These are phyloP conservation scores for Microctonus brassicae DNA, from an alignment of 2,888 invertebrate genomes.

Conservation along the genomic window DNA sequence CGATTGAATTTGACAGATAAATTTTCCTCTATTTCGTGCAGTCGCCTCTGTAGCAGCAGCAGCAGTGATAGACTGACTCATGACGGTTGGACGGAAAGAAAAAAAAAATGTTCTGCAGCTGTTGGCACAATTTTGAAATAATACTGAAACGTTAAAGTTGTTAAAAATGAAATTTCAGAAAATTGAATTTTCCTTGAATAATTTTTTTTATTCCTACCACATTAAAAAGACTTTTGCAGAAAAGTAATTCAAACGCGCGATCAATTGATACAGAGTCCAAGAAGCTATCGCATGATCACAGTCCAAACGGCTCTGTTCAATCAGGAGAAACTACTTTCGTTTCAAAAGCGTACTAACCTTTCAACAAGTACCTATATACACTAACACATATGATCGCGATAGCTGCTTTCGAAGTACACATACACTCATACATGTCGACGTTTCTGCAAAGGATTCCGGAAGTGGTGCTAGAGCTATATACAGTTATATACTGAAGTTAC, in stretches of 20 bases:
- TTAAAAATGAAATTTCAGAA: not conserved
- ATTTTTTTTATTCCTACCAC: not conserved
- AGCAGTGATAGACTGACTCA: not conserved
- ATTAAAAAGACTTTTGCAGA: not conserved
- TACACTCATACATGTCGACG: slow-evolving; percentile 18
- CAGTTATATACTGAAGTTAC: slow-evolving; percentile 16
- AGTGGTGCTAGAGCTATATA: not conserved
- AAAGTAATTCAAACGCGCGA: slow-evolving; percentile 8
- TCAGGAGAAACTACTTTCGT: slow-evolving; percentile 19
- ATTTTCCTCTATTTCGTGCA: slow-evolving; percentile 34
- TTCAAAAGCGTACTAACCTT: slow-evolving; percentile 39
- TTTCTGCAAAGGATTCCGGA: not conserved
- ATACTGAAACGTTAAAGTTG: not conserved
- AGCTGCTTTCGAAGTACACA: not conserved
- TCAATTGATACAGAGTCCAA: slow-evolving; percentile 15
- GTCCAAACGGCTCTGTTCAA: slow-evolving; percentile 10
- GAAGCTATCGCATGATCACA: slow-evolving; percentile 6
- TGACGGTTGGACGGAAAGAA: slow-evolving; percentile 6
- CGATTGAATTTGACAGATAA: slow-evolving; percentile 20
- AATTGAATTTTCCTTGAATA: not conserved
- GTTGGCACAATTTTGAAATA: not conserved
- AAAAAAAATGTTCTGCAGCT: slow-evolving; percentile 35
- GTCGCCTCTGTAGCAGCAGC: slow-evolving; percentile 22
- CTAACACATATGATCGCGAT: slow-evolving; percentile 21
- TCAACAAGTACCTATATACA: slow-evolving; percentile 52